Evolutionary conservation across 2,888 invertebrate species (phyloP), one percentile per base, ranked within the genome.

Genomic region (Melanargia galathea): DNA sequence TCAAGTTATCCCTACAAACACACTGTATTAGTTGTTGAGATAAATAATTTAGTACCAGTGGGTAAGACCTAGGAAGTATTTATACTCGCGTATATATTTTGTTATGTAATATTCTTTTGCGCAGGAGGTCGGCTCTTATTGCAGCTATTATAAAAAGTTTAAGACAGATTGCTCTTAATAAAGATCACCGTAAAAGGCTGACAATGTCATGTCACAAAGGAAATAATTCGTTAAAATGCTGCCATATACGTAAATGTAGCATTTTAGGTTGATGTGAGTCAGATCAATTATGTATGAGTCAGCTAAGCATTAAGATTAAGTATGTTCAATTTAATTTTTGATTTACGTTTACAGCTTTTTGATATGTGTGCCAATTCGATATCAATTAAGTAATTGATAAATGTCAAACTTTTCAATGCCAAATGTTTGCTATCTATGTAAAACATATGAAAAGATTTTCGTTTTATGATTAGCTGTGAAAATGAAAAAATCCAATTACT

Each of bases 171-270:
- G 26, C n/a, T 56, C 65, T 45, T 43, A 56, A 57, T 56, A 60
- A 60, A 45, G 22, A 38, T 35, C 45, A 51, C 60, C 52, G 11
- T 65, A 62, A 30, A 60, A n/a, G 60, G 38, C 16, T 60, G 22
- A 35, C 62, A 51, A 62, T 62, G 62, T 55, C 62, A 60, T 40
- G 48, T 63, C 35, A 62, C 52, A 65, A 56, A 60, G 63, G 64
- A 60, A 51, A 60, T 60, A 60, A 38, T 60, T 43, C 52, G 57
- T 62, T 58, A 33, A 60, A 60, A 33, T 49, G 40, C 45, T 56
- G 24, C 60, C 60, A 49, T 64, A 45, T 45, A 56, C 33, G 57
- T 45, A 57, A 57, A 57, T 57, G 45, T 57, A 46, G 45, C 48
- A 49, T 61, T 61, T 61, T 55, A 45, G 55, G 60, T 33, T 33